Percentiles rank a stretch among this genome's conserved stretches.
phyloP scores from a whole-genome alignment of 1,140 invertebrate species.

The Heliothis virescens region DNA sequence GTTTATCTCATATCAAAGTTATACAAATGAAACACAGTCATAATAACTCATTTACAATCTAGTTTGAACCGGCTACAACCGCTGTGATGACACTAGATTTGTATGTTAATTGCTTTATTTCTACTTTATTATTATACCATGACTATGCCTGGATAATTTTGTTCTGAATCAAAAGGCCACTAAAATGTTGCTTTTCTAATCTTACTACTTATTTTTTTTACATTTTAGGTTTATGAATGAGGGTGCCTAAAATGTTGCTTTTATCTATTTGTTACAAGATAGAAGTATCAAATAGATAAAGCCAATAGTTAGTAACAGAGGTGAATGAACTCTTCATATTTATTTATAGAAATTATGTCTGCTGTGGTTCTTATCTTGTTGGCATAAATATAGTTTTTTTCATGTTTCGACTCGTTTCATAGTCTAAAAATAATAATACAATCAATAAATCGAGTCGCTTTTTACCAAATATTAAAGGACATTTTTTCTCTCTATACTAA shows the following conservation, averaged over 20 bases:
- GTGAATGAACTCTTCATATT: slow-evolving; percentile 12
- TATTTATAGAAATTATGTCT: too few species aligned
- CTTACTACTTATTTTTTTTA: too few species aligned
- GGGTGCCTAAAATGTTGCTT: not conserved
- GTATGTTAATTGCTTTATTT: slow-evolving; percentile 15
- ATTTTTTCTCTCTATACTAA: too few species aligned
- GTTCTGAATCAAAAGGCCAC: not conserved
- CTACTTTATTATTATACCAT: not conserved
- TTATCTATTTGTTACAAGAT: not conserved
- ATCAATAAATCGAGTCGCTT: too few species aligned
- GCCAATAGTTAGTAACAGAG: not conserved
- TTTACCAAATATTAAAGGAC: too few species aligned
- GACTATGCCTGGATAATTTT: not conserved
- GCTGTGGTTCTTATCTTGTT: too few species aligned
- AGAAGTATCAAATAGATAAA: slow-evolving; percentile 9
- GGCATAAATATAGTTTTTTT: too few species aligned
- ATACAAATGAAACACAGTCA: slow-evolving; percentile 22
- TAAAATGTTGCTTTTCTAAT: too few species aligned
- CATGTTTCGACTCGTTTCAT: too few species aligned
- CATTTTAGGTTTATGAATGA: too few species aligned
- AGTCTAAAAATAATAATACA: too few species aligned
- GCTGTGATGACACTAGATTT: not conserved
- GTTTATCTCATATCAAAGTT: not conserved
- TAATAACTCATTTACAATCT: slow-evolving; percentile 32
- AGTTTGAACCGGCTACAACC: slow-evolving; percentile 3